phyloP scores from a whole-genome alignment of 2,113 vertebrate species.

The Cepphus grylle region DNA sequence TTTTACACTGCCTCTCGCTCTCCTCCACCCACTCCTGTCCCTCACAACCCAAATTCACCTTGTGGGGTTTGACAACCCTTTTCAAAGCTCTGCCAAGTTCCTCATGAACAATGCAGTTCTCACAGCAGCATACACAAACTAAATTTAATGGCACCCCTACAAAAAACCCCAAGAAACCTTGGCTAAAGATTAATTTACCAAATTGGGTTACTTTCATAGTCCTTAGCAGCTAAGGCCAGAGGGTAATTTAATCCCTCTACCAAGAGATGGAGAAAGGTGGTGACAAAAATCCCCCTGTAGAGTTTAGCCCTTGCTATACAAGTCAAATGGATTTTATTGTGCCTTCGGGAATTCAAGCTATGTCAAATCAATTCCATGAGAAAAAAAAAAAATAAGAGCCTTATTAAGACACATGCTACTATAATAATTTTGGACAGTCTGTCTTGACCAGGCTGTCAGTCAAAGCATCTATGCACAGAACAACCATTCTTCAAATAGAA shows the following conservation, averaged over 20 bases:
- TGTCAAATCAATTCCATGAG: background rate
- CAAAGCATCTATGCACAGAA: background rate
- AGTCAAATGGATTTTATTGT: background rate
- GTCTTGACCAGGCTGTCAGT: background rate
- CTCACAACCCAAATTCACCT: slow-evolving; percentile 10
- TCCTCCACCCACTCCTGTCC: background rate
- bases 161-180: background rate
- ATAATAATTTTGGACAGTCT: background rate
- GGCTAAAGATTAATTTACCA: background rate
- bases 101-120: background rate
- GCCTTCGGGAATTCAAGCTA: background rate
- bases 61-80: background rate
- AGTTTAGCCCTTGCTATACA: background rate
- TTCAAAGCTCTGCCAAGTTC: background rate
- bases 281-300: background rate
- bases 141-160: background rate
- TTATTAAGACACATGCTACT: background rate
- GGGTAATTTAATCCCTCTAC: background rate
- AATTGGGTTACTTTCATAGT: background rate
- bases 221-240: background rate
- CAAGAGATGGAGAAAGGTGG: background rate
- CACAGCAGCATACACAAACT: background rate
- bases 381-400: background rate
- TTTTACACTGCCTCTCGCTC: background rate
- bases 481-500: background rate